phyloP scores from a whole-genome alignment of 2,113 vertebrate genomes.

The Pseudorhombus dupliciocellatus region DNA sequence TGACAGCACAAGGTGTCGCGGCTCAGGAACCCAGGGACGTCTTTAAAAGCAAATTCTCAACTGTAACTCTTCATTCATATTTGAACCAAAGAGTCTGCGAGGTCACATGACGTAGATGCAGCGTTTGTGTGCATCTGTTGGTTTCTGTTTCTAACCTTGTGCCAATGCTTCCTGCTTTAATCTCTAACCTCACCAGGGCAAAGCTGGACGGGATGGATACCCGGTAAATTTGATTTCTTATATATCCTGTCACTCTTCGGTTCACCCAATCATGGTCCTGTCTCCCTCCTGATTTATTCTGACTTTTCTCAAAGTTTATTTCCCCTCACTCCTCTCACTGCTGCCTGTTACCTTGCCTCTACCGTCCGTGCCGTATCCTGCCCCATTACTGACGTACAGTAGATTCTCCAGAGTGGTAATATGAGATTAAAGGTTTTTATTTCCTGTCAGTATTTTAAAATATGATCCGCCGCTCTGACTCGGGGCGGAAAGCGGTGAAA shows the following conservation, averaged over 20 bases:
- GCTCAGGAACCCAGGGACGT: background rate
- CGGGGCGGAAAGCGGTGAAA: background rate
- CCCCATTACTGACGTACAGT: slow-evolving; percentile 27
- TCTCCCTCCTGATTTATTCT: slow-evolving; percentile 3
- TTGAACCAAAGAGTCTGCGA: background rate
- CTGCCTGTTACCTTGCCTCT: background rate
- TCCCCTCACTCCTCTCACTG: background rate
- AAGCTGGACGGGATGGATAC: slow-evolving; percentile 96
- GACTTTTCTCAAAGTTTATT: background rate
- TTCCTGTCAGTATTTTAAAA: background rate
- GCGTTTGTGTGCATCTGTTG: slow-evolving; percentile 45
- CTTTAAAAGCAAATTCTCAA: too few relatives aligned
- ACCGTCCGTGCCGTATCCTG: slow-evolving; percentile 30
- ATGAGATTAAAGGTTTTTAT: slow-evolving; percentile 1
- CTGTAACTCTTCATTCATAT: too few relatives aligned
- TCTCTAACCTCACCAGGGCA: slow-evolving; percentile 91
- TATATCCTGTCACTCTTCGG: slow-evolving; percentile 63
- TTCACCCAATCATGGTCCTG: slow-evolving; percentile 33
- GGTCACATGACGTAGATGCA: slow-evolving; percentile 4
- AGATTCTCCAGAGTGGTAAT: background rate
- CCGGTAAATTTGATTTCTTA: slow-evolving; percentile 89
- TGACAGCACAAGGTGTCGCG: background rate
- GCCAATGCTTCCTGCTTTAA: slow-evolving; percentile 73
- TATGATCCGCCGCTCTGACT: background rate
- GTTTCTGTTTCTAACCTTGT: slow-evolving; percentile 56